Evolutionary conservation across 2,797 vertebrate species (phyloP), one percentile per base, ranked within the genome.

Genomic region (Pseudochromis fuscus): DNA sequence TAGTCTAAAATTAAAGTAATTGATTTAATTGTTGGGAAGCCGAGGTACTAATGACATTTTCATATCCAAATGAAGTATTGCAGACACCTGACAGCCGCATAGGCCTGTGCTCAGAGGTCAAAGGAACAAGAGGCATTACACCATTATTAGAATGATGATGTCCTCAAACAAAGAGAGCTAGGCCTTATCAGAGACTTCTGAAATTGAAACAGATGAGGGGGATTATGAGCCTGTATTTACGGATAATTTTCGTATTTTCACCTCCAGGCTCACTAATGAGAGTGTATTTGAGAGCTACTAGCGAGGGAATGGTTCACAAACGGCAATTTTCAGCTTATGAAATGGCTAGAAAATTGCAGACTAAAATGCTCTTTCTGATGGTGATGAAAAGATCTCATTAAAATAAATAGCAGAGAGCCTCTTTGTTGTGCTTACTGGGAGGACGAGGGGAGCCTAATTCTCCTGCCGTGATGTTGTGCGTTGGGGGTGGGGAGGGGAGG

Each of bases 381-480:
- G 88, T 90, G 92, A 94, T 94, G 93, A 95, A 95, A 94, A 94
- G 94, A 94, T 92, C 93, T 94, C 92, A 94, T 95, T 95, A 95
- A 94, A 94, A 94, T 94, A 94, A 94, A 94, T 92, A 93, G 92
- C 88, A 90, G 93, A 93, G 93, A 91, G 93, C 89, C 92, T 94
- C 93, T 94, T 95, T 95, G 94, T 94, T 94, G 93, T 93, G 86
- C 89, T 92, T 93, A 87, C 83, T 77, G 85, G 90, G 91, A 93
- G 92, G 91, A 91, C 74, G 87, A 90, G 87, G 89, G 85, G 89
- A 91, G 91, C 86, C 83, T 93, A 90, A 93, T 92, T 92, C 92
- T 92, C 80, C 79, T 74, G 82, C 81, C 86, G 82, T 88, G 85
- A 90, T 93, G 92, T 89, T 85, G 90, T 89, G 92, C 60, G 68